Percentiles rank a stretch among this genome's conserved stretches.
Evolutionary conservation across 2,888 invertebrate species (phyloP).

Genomic region (Netelia inedita): DNA sequence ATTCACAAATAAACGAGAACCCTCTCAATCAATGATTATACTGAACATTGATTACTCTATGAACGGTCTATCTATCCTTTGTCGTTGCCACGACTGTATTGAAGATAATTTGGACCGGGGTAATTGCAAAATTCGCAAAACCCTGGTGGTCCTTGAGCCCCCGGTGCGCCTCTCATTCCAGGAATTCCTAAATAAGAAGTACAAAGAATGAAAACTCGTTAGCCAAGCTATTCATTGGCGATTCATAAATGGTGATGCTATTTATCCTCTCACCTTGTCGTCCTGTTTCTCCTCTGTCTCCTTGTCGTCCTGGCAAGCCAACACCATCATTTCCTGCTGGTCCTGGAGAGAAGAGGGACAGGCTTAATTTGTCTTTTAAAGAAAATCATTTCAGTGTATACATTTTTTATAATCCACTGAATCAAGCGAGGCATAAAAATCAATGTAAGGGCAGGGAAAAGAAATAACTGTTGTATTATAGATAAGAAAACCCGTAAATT

Average conservation of each 20-base stretch:
- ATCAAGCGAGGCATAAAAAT: too few species aligned
- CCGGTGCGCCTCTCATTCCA: conserved; percentile 87
- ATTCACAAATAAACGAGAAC: background rate
- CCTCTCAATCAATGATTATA: background rate
- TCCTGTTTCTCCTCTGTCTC: conserved; percentile 92
- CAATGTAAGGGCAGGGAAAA: too few species aligned
- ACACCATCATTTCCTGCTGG: conserved; percentile 89
- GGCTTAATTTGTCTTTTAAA: too few species aligned
- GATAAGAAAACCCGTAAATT: background rate
- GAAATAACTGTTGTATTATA: too few species aligned
- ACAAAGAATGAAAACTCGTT: conserved; percentile 46
- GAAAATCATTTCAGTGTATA: too few species aligned
- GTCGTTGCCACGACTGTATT: conserved; percentile 86
- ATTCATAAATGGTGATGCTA: background rate
- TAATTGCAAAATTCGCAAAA: conserved; percentile 89
- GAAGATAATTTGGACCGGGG: conserved; percentile 87
- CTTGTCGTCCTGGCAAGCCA: conserved; percentile 90
- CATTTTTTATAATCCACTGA: too few species aligned
- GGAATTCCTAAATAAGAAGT: conserved; percentile 79
- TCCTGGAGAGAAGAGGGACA: conserved; percentile 83
- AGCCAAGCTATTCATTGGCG: background rate
- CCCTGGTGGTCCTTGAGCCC: conserved; percentile 89
- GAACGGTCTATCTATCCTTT: conserved; percentile 85
- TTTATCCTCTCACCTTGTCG: conserved; percentile 87
- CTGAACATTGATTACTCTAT: conserved; percentile 38